Evolutionary conservation across 1,140 invertebrate species (phyloP).

Genomic region (Araneus ventricosus): DNA sequence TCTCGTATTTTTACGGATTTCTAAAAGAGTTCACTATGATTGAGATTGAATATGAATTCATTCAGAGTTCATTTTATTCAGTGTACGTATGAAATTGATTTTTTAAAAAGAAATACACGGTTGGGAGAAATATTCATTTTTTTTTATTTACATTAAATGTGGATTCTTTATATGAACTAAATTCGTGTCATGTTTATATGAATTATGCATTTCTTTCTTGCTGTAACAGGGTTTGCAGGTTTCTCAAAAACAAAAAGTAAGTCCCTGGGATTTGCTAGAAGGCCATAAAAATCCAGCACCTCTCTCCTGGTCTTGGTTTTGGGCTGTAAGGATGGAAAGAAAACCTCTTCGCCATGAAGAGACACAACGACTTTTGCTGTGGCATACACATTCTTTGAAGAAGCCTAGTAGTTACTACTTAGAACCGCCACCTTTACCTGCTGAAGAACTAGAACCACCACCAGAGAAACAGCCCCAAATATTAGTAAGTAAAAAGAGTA

Average conservation of each 20-base stretch:
- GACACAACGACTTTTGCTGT: constrained; percentile 89
- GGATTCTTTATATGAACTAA: too few relatives aligned
- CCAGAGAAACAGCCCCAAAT: constrained; percentile 74
- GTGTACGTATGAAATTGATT: too few relatives aligned
- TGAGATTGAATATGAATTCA: too few relatives aligned
- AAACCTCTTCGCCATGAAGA: constrained; percentile 96
- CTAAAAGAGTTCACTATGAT: too few relatives aligned
- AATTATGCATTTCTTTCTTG: background rate
- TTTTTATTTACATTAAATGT: too few relatives aligned
- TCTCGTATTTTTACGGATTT: too few relatives aligned
- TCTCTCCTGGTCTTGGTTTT: constrained; percentile 97
- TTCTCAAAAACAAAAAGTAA: constrained; percentile 94
- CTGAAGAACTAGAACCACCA: constrained; percentile 90
- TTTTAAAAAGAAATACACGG: too few relatives aligned
- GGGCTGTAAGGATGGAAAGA: constrained; percentile 94
- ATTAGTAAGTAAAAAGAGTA: constrained; percentile 39
- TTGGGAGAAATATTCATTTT: too few relatives aligned
- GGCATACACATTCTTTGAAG: constrained; percentile 94
- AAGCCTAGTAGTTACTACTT: constrained; percentile 91
- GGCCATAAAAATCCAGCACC: constrained; percentile 97
- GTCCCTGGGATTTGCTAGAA: constrained; percentile 97
- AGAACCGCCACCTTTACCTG: constrained; percentile 93
- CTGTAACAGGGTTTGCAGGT: constrained; percentile 89
- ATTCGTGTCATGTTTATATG: too few relatives aligned
- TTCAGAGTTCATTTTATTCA: too few relatives aligned